Conservation (phyloP, 2,797 vertebrate genomes). For the Poeciliopsis gracilis region DNA sequence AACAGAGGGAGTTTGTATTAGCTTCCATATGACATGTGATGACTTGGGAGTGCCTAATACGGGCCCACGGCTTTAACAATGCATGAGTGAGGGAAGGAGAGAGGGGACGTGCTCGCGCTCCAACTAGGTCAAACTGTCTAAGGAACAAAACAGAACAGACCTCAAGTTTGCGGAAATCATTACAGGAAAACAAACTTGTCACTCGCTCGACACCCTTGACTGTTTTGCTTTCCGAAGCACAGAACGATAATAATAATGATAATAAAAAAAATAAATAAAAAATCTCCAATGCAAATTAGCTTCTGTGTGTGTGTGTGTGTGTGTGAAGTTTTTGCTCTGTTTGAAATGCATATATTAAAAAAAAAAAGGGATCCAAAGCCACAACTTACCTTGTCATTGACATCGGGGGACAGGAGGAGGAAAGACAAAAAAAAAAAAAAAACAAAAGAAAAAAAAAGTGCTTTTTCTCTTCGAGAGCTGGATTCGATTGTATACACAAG, state of each 20-base stretch:
- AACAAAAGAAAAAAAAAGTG: constrained; percentile 79
- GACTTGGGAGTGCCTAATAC: constrained; percentile 73
- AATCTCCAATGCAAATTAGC: constrained; percentile 90
- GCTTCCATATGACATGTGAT: constrained; percentile 71
- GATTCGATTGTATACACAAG: constrained; percentile 78
- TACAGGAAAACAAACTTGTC: constrained; percentile 87
- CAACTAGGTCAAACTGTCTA: constrained; percentile 87
- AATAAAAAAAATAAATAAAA: constrained; percentile 52
- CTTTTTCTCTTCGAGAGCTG: constrained; percentile 84
- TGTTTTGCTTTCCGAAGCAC: constrained; percentile 83
- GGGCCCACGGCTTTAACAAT: constrained; percentile 78
- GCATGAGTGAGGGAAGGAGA: constrained; percentile 76
- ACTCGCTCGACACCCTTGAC: constrained; percentile 82
- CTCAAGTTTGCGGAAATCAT: constrained; percentile 87
- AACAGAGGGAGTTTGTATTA: constrained; percentile 59
- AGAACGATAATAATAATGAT: constrained; percentile 76
- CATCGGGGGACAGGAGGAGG: constrained; percentile 98
- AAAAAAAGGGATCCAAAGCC: constrained; percentile 87
- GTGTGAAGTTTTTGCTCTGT: constrained; percentile 90
- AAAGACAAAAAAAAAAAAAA: constrained; percentile 72
- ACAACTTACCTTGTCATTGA: constrained; percentile 99
- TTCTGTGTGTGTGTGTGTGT: constrained; percentile 88
- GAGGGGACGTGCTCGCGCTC: constrained; percentile 75
- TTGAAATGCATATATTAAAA: constrained; percentile 97
- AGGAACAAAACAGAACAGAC: constrained; percentile 85